Evolutionary conservation across 2,113 vertebrate genomes (phyloP).

Genomic region (Antechinus flavipes): DNA sequence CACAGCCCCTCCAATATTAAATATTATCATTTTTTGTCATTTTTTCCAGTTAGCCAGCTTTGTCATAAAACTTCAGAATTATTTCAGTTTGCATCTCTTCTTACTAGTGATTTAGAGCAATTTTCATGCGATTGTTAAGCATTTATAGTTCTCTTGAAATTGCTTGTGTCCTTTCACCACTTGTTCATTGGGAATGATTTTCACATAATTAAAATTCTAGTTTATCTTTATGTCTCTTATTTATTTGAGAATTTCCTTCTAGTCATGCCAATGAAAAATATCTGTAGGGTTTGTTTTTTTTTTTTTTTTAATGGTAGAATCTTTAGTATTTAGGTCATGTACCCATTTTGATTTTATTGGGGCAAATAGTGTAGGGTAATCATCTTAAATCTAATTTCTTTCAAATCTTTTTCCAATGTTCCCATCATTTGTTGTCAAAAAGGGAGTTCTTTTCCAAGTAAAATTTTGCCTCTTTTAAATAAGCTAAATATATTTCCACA

Average conservation of each 20-base stretch:
- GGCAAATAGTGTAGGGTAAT: background rate
- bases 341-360: background rate
- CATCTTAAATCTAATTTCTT: background rate
- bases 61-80: too few species aligned
- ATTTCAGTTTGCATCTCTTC: too few species aligned
- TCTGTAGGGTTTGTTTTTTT: background rate
- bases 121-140: too few species aligned
- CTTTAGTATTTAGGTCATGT: background rate
- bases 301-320: background rate
- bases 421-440: background rate
- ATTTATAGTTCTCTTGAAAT: background rate
- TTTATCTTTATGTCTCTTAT: background rate
- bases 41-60: too few species aligned
- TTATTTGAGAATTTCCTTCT: background rate
- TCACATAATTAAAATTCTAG: background rate
- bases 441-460: background rate
- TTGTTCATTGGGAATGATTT: background rate
- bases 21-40: background rate
- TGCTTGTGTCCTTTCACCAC: background rate
- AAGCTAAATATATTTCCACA: too few species aligned
- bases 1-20: background rate
- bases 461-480: background rate
- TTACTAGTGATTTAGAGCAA: too few species aligned
- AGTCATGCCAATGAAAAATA: background rate
- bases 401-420: background rate